Base-by-base conservation (phyloP, 2,888 invertebrate species). In the Linyphia triangularis region DNA sequence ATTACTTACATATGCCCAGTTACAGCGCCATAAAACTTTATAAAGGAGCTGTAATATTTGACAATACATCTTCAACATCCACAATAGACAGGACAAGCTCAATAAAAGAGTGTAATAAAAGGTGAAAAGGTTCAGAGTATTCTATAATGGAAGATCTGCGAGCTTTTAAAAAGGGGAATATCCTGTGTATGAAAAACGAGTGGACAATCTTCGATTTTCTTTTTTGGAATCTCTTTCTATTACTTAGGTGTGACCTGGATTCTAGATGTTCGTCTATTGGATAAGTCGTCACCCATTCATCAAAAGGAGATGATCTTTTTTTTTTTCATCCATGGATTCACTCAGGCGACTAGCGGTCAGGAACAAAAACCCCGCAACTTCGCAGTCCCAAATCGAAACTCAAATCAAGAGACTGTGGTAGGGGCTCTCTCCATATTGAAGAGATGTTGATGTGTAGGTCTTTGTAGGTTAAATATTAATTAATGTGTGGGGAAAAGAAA, bases 191-290 rank as follows among this genome's bases (percentile, higher is more conserved):
- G 51, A 51, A 51, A 51, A 51, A 57, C 9, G 22, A 51, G 51
- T 22, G 65, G 26, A 28, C 28, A 10, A 30, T 69, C 37, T 79
- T 79, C 79, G 72, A 63, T 85, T 70, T 69, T 33, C 78, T 61
- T 43, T 65, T 33, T 28, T 19, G 30, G 79, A 28, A 57, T 63
- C 72, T 85, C 85, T 63, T 78, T 85, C 78, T 78, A 78, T 85
- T 85, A 72, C 30, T 26, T 81, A 75, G 81, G 86, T 88, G 75
- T 88, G 86, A 88, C 86, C 81, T 81, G 79, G 81, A 75, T 88
- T 84, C 84, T 30, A 33, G 77, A 65, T 83, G 59, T 73, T 72
- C 33, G 59, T 75, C 86, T 67, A 88, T 88, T 88, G 86, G 86
- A 81, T 79, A 72, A 86, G 72, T 81, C 86, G 51, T 73, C 59